phyloP scores from a whole-genome alignment of 2,113 vertebrate genomes.

The Malurus elegans region DNA sequence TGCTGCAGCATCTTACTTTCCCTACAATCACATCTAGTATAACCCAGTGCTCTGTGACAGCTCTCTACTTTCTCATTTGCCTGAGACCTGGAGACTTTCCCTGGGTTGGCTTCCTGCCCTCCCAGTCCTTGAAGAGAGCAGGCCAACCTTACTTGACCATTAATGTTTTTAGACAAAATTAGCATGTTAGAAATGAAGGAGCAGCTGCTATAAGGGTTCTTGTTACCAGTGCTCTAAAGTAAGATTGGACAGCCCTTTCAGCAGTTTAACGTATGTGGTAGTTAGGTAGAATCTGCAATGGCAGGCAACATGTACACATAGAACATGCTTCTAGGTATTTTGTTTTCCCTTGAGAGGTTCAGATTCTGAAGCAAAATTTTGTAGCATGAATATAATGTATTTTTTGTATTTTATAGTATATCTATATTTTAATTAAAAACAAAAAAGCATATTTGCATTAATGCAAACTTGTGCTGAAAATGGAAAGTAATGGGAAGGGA shows the following conservation, averaged over 20 bases:
- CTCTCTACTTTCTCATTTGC: not conserved
- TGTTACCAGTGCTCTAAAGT: not conserved
- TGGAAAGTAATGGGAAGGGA: not conserved
- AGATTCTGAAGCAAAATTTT: not conserved
- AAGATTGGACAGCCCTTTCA: not conserved
- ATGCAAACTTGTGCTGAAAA: not conserved
- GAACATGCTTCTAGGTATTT: not conserved
- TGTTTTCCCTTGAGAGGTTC: not conserved
- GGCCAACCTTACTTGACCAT: not conserved
- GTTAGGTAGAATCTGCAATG: not conserved
- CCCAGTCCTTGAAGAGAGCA: not conserved
- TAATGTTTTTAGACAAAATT: not conserved
- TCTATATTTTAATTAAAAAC: not conserved
- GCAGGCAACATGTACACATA: not conserved
- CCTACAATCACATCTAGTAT: not conserved
- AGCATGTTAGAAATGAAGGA: not conserved
- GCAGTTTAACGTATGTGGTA: rapidly evolving
- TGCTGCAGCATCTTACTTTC: not conserved
- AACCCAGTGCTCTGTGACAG: not conserved
- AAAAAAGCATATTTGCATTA: not conserved
- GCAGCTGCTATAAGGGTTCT: not conserved
- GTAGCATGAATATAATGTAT: not conserved
- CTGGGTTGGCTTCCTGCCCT: not conserved
- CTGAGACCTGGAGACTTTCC: not conserved
- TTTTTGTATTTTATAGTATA: not conserved